Evolutionary conservation across 37 sponge, comb jelly and placozoan species (phyloP), one percentile per base, ranked within the genome.

Genomic region (Corticium candelabrum): DNA sequence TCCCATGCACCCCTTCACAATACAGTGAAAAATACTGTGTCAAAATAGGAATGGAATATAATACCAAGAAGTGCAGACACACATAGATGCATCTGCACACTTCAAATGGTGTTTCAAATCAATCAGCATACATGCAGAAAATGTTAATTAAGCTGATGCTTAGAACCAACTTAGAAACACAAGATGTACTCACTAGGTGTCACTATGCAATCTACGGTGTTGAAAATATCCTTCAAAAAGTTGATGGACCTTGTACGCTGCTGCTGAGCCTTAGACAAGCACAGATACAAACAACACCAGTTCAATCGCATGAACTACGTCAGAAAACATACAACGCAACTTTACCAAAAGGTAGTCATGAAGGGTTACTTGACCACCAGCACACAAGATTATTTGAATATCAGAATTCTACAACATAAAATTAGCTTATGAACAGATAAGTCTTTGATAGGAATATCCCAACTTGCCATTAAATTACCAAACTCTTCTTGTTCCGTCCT

Each of bases 211-310:
- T 50, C 62, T 11, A 50, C 62, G 21, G 11, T 21, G 21, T 21
- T 11, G 62, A 50, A 50, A 27, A 50, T 50, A 21, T 50, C 62
- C 21, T 50, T 50, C 21, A 50, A 21, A 50, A 50, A 50, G 11
- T 21, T 21, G 21, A 50, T 50, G 62, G 62, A 27, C 15, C 62
- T 11, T 21, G 62, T 50, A 27, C 62, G 11, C 62, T 50, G 62
- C 62, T 50, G 62, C 62, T 50, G 62, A 50, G 62, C 62, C 62
- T 50, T 50, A 21, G n/a, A n/a, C n/a, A n/a, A n/a, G n/a, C n/a
- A n/a, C n/a, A n/a, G n/a, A n/a, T n/a, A n/a, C n/a, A n/a, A n/a
- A n/a, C n/a, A n/a, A n/a, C n/a, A n/a, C n/a, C n/a, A n/a, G n/a
- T n/a, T n/a, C n/a, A n/a, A n/a, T n/a, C n/a, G n/a, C n/a, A n/a